Evolutionary conservation across 2,888 invertebrate genomes (phyloP), one percentile per base, ranked within the genome.

Genomic region (Drosophila lutescens): DNA sequence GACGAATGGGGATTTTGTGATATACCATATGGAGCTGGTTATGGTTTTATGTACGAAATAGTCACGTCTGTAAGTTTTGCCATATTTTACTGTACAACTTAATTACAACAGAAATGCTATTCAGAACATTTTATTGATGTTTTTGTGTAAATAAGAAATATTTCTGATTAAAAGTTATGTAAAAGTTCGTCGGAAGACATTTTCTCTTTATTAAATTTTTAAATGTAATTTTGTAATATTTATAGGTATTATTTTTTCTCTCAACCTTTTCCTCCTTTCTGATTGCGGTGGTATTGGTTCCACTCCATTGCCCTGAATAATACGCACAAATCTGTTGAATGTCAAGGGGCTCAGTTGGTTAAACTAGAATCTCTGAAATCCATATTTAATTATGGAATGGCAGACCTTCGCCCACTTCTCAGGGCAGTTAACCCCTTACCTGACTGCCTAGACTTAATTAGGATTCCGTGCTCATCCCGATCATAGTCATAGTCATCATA

Each of bases 311-410:
- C 5, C 50, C 20, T 26, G 30, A 65, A 26, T 66, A 66, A 71
- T 74, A 71, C 72, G 70, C 80, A 74, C 63, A 77, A 86, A 80
- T 65, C 85, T 80, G 79, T 55, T 57, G 62, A 77, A 85, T 68
- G 74, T 76, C 79, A 76, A 23, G 74, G 51, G 47, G 17, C 55
- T 57, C 67, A 50, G 74, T 49, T 59, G 74, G 56, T 32, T 49
- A 53, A 65, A 53, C 54, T 36, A 41, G 60, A 63, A 51, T 53
- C 38, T 32, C 56, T 44, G 38, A 72, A 80, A 85, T 89, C 72
- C 74, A 85, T 84, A 85, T 87, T 87, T 89, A 89, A 85, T 87
- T 81, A 77, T 75, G 77, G 71, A 65, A 32, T 49, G 63, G 54
- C 23, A 20, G 38, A 46, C 54, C 44, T 30, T n/a, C 12, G 38